These are phyloP conservation scores for Camponotus pennsylvanicus DNA, from an alignment of 1,140 invertebrate species.

Conservation along the genomic window DNA sequence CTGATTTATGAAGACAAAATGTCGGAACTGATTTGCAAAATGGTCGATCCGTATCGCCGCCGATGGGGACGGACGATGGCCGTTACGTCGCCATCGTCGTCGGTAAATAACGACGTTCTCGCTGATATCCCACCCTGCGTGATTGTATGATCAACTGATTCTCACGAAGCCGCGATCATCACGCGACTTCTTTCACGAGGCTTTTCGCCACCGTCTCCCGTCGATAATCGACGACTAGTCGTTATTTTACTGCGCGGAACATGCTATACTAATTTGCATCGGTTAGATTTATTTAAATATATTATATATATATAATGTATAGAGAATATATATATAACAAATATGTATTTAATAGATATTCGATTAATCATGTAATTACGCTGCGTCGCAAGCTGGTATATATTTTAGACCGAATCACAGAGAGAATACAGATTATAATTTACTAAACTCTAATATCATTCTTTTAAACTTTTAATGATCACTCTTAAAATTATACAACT, in stretches of 20 bases:
- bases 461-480: neutral
- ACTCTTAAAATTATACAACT: neutral
- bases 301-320: neutral
- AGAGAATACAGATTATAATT: neutral
- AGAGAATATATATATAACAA: no score
- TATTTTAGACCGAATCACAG: neutral
- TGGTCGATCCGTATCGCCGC: constrained; percentile 82
- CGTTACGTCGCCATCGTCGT: constrained; percentile 58
- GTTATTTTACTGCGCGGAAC: neutral
- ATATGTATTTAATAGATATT: constrained; percentile 14
- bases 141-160: constrained; percentile 73
- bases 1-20: constrained; percentile 85
- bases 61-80: constrained; percentile 60
- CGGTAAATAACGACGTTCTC: constrained; percentile 78
- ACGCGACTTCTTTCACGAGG: constrained; percentile 69
- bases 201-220: constrained; percentile 11
- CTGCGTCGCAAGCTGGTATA: neutral
- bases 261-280: neutral
- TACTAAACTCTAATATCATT: neutral
- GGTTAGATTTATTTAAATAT: neutral
- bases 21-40: constrained; percentile 85
- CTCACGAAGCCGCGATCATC: constrained; percentile 69
- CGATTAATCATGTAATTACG: constrained; percentile 34
- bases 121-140: constrained; percentile 38
- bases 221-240: neutral